A percentile compares a stretch with the other conserved stretches of the same genome.
phyloP scores from a whole-genome alignment of 2,888 invertebrate genomes.

The Pemphredon lugubris region DNA sequence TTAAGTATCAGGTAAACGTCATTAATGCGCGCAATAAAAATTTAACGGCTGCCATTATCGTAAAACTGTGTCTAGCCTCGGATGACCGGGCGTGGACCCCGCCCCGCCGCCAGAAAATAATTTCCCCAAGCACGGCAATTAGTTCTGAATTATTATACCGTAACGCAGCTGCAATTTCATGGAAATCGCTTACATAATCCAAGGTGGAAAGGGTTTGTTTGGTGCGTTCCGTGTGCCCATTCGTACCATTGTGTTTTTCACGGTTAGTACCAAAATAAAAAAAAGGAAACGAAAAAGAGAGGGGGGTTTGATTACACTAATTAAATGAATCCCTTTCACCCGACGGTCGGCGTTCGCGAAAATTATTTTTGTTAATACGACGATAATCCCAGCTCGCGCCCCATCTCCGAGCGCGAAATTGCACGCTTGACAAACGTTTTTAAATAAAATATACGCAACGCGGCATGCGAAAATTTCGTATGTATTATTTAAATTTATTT shows the following conservation, averaged over 20 bases:
- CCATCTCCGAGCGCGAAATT: no score
- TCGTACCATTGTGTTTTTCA: background rate
- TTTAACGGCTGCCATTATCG: constrained; percentile 26
- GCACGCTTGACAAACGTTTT: no score
- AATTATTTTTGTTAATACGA: no score
- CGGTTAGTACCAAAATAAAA: background rate
- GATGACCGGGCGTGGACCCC: constrained; percentile 26
- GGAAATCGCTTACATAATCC: constrained; percentile 52
- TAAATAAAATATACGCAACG: no score
- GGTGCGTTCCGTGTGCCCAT: background rate
- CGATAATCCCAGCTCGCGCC: no score
- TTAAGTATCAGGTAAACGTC: constrained; percentile 8
- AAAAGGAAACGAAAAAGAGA: no score
- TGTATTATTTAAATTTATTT: no score
- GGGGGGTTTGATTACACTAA: no score
- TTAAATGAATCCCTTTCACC: no score
- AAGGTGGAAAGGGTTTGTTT: background rate
- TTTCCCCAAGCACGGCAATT: constrained; percentile 50
- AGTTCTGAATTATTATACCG: constrained; percentile 49
- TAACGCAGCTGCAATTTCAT: constrained; percentile 45
- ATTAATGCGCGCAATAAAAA: constrained; percentile 19
- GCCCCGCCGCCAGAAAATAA: constrained; percentile 38
- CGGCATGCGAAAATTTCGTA: no score
- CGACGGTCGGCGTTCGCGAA: no score
- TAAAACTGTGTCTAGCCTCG: constrained; percentile 25